Conservation (phyloP, 2,797 vertebrate genomes). For the Neoniphon sammara region DNA sequence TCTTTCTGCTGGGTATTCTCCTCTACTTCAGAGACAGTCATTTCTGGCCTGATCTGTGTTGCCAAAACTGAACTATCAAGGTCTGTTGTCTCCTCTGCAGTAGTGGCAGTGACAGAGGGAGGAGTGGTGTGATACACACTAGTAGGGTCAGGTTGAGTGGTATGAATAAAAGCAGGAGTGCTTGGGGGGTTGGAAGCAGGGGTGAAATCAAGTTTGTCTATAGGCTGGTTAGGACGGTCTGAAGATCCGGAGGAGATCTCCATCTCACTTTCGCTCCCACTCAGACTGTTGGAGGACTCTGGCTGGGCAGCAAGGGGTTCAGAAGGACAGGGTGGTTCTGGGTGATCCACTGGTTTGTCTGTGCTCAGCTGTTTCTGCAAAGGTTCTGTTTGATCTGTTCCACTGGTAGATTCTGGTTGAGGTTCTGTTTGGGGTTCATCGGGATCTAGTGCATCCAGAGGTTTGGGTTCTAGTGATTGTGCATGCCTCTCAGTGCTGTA, state of each 20-base stretch:
- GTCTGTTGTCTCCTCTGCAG: constrained; percentile 34
- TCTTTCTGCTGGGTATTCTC: constrained; percentile 35
- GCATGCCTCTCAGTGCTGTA: constrained; percentile 92
- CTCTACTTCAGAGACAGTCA: constrained; percentile 20
- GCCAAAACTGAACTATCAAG: constrained; percentile 15
- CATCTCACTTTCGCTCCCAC: constrained; percentile 73
- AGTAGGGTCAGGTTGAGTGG: constrained; percentile 14
- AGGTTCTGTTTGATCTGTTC: constrained; percentile 77
- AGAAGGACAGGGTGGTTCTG: constrained; percentile 42
- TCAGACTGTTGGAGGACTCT: constrained; percentile 57
- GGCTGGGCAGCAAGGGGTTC: constrained; percentile 55
- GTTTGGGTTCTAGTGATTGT: constrained; percentile 70
- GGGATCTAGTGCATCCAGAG: constrained; percentile 40
- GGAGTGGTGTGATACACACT: constrained; percentile 15
- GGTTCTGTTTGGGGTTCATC: constrained; percentile 49
- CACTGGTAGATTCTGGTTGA: constrained; percentile 49
- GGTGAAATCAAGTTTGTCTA: constrained; percentile 17
- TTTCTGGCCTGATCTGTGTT: constrained; percentile 33
- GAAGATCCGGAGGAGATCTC: constrained; percentile 77
- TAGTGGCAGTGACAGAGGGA: constrained; percentile 18
- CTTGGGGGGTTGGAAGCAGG: neutral
- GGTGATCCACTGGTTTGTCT: constrained; percentile 41
- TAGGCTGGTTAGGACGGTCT: constrained; percentile 50
- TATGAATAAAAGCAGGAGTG: constrained; percentile 23
- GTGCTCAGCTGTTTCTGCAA: constrained; percentile 51